Evolutionary conservation across 1,140 invertebrate species (phyloP).

Genomic region (Drosophila dunni): DNA sequence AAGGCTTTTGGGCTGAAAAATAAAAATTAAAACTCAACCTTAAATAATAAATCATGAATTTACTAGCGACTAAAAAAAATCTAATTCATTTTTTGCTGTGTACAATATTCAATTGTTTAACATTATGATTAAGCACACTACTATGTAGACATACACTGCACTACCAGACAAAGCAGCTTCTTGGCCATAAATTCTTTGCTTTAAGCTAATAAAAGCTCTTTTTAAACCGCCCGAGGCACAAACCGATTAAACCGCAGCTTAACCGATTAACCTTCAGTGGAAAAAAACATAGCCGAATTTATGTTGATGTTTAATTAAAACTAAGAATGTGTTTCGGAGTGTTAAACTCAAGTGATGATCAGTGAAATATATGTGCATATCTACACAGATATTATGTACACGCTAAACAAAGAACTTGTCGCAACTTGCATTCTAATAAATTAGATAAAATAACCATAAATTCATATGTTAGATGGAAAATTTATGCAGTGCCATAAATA

Average conservation of each 20-base stretch:
- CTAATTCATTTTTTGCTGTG: too few relatives aligned
- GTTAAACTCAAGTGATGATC: slow-evolving; percentile 43
- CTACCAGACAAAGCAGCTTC: neutral
- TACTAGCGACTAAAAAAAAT: too few relatives aligned
- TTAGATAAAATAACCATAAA: slow-evolving; percentile 69
- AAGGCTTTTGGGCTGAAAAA: too few relatives aligned
- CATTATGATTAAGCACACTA: too few relatives aligned
- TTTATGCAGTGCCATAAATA: slow-evolving; percentile 69
- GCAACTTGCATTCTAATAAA: slow-evolving; percentile 72
- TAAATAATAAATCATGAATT: too few relatives aligned
- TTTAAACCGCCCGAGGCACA: neutral
- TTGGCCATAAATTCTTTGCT: slow-evolving; percentile 5
- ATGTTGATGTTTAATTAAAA: slow-evolving; percentile 11
- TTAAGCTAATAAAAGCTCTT: slow-evolving; percentile 7
- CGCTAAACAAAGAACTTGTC: slow-evolving; percentile 39
- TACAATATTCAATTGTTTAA: too few relatives aligned
- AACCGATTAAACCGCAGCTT: neutral
- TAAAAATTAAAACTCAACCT: too few relatives aligned
- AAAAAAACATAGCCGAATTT: slow-evolving; percentile 1
- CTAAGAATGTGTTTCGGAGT: slow-evolving; percentile 9
- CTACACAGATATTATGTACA: slow-evolving; percentile 7
- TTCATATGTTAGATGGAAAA: slow-evolving; percentile 72
- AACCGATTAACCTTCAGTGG: slow-evolving; percentile 18
- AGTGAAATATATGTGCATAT: slow-evolving; percentile 1
- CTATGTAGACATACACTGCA: neutral